phyloP scores from a whole-genome alignment of 2,888 invertebrate genomes.

The Stegophylla sp. region DNA sequence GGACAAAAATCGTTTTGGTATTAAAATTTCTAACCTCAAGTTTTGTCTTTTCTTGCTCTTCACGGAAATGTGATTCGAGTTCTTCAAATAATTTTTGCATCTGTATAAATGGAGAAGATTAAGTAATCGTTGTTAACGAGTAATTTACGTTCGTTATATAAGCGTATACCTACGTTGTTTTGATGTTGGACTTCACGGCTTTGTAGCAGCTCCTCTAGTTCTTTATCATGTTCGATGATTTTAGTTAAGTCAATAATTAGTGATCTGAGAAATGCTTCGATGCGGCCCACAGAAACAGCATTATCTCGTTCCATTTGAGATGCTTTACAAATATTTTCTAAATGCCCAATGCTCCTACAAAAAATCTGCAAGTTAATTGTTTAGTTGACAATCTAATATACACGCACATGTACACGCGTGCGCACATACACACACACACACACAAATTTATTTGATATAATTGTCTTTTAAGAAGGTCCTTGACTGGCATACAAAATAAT shows the following conservation, averaged over 20 bases:
- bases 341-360: slow-evolving; percentile 28
- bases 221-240: slow-evolving; percentile 23
- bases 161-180: slow-evolving; percentile 26
- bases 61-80: slow-evolving; percentile 59
- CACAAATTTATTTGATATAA: too few species aligned
- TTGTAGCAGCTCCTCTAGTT: slow-evolving; percentile 45
- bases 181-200: slow-evolving; percentile 49
- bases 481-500: background rate
- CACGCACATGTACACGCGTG: too few species aligned
- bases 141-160: background rate
- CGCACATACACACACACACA: too few species aligned
- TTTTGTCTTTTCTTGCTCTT: slow-evolving; percentile 59
- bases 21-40: slow-evolving; percentile 18
- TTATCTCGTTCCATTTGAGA: slow-evolving; percentile 32
- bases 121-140: background rate
- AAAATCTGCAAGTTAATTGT: background rate
- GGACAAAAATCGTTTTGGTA: too few species aligned
- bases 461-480: too few species aligned
- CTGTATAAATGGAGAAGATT: slow-evolving; percentile 6
- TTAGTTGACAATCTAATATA: too few species aligned
- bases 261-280: slow-evolving; percentile 43
- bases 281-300: slow-evolving; percentile 3
- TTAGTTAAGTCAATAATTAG: slow-evolving; percentile 32
- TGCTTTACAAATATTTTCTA: slow-evolving; percentile 47
- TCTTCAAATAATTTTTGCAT: slow-evolving; percentile 60